Percentiles rank a stretch among this genome's conserved stretches.
Conservation (phyloP, 2,113 vertebrate species). For the Turnix velox region DNA sequence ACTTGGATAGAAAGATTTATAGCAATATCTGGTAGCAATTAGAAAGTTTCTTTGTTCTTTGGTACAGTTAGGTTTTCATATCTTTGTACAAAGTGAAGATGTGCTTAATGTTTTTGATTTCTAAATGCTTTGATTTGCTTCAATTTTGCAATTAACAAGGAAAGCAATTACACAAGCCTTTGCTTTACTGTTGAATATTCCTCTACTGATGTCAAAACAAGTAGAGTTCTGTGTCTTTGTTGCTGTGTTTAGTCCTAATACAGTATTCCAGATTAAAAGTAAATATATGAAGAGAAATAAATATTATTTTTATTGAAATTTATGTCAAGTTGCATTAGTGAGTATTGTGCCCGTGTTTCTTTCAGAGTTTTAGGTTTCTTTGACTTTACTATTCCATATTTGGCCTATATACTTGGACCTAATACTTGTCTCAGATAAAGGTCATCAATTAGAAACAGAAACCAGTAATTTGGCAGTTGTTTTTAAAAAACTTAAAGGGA, state of each 20-base stretch:
- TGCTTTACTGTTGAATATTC: neutral
- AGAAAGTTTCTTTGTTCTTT: neutral
- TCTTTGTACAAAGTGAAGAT: neutral
- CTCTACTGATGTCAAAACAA: neutral
- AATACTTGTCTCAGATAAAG: neutral
- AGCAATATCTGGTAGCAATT: neutral
- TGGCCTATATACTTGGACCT: neutral
- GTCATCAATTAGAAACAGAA: neutral
- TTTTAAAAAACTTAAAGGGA: neutral
- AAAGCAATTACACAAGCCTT: neutral
- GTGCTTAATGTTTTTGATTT: neutral
- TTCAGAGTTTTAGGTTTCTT: neutral
- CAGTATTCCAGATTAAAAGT: neutral
- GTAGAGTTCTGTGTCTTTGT: neutral
- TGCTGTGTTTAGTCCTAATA: neutral
- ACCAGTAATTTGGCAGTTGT: neutral
- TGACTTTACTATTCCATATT: neutral
- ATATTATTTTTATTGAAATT: neutral
- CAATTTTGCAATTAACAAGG: neutral
- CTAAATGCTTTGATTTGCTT: neutral
- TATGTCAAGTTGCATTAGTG: neutral
- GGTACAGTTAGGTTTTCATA: neutral
- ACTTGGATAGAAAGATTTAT: neutral
- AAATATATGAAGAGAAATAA: neutral
- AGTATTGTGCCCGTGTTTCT: neutral